Conservation (phyloP, 2,113 vertebrate genomes). For the Colaptes auratus region DNA sequence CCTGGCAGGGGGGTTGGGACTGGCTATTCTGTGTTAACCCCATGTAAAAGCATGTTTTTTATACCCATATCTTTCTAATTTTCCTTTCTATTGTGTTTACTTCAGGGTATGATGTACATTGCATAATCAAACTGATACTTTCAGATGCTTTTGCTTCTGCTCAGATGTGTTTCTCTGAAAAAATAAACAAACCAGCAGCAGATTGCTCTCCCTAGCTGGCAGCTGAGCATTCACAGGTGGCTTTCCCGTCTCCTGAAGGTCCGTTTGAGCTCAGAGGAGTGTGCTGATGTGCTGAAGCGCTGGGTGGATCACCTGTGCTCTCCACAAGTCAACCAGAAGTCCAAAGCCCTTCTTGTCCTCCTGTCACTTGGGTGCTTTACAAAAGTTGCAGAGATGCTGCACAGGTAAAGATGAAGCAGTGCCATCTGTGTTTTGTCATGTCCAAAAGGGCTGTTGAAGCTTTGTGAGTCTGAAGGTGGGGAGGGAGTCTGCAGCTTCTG, state of each 20-base stretch:
- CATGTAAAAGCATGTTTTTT: background rate
- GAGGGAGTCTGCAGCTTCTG: background rate
- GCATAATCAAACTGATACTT: background rate
- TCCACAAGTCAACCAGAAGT: conserved; percentile 95
- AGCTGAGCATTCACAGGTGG: background rate
- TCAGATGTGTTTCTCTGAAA: background rate
- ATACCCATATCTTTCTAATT: background rate
- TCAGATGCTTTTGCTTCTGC: background rate
- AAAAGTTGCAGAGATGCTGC: conserved; percentile 91
- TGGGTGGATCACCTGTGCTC: conserved; percentile 98
- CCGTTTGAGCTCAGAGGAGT: conserved; percentile 87
- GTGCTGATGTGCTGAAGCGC: conserved; percentile 92
- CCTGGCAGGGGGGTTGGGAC: no score
- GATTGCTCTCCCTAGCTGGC: background rate
- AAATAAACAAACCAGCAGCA: background rate
- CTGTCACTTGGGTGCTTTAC: conserved; percentile 92
- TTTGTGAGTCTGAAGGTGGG: background rate
- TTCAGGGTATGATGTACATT: background rate
- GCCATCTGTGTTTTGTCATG: background rate
- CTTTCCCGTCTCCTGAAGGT: conserved; percentile 77
- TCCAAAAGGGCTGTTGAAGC: background rate
- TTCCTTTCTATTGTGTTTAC: background rate
- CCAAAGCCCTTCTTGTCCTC: conserved; percentile 94
- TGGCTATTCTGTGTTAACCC: background rate
- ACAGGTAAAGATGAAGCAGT: conserved; percentile 80